A percentile compares a stretch with the other conserved stretches of the same genome.
These are phyloP conservation scores for Asarcornis scutulata DNA, from an alignment of 2,113 vertebrate species.

Conservation along the genomic window DNA sequence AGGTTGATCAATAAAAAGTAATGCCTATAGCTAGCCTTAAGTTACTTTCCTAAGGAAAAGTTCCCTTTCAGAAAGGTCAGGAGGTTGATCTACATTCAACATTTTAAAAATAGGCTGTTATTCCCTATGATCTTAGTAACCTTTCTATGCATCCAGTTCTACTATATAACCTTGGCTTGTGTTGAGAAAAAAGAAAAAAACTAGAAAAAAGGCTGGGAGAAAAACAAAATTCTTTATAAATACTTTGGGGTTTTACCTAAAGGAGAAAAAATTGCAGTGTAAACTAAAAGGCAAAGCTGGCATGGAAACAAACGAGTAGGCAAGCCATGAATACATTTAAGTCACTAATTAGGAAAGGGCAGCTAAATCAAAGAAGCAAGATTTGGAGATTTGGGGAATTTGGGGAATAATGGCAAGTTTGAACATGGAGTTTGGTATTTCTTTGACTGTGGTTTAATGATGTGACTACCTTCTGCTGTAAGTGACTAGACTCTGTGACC, in stretches of 20 bases:
- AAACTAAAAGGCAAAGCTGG: conserved; percentile 11
- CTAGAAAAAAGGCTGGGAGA: background rate
- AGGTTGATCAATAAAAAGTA: background rate
- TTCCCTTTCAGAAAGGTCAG: background rate
- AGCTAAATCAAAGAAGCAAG: background rate
- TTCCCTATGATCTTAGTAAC: conserved; percentile 8
- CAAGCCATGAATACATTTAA: background rate
- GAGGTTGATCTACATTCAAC: background rate
- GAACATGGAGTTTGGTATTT: background rate
- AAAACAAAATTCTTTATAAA: conserved; percentile 25
- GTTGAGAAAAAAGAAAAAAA: too few relatives aligned
- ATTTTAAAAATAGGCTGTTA: background rate
- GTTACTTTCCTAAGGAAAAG: background rate
- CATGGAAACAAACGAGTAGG: background rate
- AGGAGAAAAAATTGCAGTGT: background rate
- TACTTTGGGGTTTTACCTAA: background rate
- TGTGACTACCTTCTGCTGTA: background rate
- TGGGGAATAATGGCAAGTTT: background rate
- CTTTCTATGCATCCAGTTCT: background rate
- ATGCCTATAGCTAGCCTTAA: background rate
- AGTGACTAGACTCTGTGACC: background rate
- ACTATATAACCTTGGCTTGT: background rate
- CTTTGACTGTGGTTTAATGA: background rate
- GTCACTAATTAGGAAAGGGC: background rate
- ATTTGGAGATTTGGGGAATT: background rate